phyloP scores from a whole-genome alignment of 2,113 vertebrate genomes.

The Peromyscus polionotus region DNA sequence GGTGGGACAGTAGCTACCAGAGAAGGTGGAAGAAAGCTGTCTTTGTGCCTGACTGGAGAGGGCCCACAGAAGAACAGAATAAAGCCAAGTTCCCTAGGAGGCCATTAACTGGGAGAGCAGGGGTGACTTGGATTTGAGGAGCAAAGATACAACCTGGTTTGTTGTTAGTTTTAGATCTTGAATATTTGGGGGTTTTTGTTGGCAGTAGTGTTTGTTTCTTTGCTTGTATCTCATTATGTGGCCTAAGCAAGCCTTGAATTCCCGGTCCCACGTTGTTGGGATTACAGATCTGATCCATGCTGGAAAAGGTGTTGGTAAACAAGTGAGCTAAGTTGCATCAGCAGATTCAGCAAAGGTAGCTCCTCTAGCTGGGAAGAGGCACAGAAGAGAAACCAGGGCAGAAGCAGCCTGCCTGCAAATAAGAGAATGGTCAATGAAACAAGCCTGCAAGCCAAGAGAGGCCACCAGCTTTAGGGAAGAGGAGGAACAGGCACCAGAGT shows the following conservation, averaged over 20 bases:
- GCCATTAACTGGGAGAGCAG: fast-evolving
- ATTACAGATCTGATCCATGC: neutral
- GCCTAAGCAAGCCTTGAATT: neutral
- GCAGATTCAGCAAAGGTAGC: neutral
- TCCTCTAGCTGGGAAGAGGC: neutral
- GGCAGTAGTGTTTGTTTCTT: neutral
- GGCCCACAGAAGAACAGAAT: neutral
- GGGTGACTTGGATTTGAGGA: neutral
- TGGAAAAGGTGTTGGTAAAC: neutral
- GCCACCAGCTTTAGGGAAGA: neutral
- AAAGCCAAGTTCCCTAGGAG: neutral
- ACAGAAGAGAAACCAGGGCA: neutral
- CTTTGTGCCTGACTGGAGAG: neutral
- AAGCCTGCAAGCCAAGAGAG: neutral
- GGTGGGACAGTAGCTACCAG: neutral
- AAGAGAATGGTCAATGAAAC: neutral
- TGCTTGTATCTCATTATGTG: neutral
- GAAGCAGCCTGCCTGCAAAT: neutral
- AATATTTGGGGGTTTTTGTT: neutral
- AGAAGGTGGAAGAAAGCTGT: neutral
- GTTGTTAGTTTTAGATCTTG: neutral
- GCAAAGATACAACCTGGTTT: neutral
- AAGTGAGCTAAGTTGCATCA: neutral
- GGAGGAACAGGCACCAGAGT: neutral
- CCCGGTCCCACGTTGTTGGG: neutral